Base-by-base conservation (phyloP, 2,113 vertebrate genomes). In the Calidris pygmaea region DNA sequence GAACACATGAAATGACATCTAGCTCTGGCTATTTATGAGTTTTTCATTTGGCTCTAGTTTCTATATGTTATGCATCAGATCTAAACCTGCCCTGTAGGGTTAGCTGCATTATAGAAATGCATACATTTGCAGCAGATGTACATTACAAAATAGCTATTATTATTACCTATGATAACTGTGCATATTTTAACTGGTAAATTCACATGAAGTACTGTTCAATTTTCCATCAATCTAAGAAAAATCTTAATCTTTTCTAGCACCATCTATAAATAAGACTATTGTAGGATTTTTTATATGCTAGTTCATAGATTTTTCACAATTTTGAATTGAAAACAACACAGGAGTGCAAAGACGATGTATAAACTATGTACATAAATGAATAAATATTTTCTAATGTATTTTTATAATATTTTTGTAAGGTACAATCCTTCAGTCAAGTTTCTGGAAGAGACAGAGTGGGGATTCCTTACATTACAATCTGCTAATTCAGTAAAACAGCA, bases 1-100 rank as follows among this genome's bases (percentile, higher is more conserved):
- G 8, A 89, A 43, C 1, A 1, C 53, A 50, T 22, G 67, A 43
- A 39, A 45, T 1, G 0, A 26, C 3, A 2, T 24, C 60, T 62
- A 74, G 87, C 45, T 91, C n/a, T 43, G 19, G 50, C 7, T 81
- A 66, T 81, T 87, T 43, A 62, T 45, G 37, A 43, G 4, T 29
- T 72, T 71, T 85, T 35, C 81, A 80, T 5, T 20, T 27, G 12
- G 32, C 47, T 59, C 16, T 45, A 27, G 6, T 3, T 58, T 70
- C 53, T 65, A 4, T 35, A 52, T 72, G 20, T 12, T 71, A n/a
- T 7, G 14, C 41, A 63, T 78, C 47, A 87, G n/a, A 90, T 14
- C 14, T 60, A 87, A 85, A 50, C 14, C 20, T 52, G 26, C 30
- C 53, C 21, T 27, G 13, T 9, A 72, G 13, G 18, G 32, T 43